Evolutionary conservation across 2,888 invertebrate species (phyloP), one percentile per base, ranked within the genome.

Genomic region (Orthosia incerta): DNA sequence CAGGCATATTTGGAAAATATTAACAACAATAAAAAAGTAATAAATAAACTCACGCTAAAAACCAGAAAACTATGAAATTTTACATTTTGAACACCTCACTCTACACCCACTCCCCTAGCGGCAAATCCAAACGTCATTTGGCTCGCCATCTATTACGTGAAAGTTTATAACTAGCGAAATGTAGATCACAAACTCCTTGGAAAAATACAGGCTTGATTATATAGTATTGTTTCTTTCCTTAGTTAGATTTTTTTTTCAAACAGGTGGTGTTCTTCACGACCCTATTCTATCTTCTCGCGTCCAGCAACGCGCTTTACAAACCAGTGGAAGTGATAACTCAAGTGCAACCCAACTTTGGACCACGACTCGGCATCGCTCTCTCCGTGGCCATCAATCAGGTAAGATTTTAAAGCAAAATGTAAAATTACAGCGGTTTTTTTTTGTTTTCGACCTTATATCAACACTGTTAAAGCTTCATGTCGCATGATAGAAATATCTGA

Each of bases 261-360:
- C 91, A 99, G 99, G 98, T 99, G 81, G 99, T 99, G 26, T 99
- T 99, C 95, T 97, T 99, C 90, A 99, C 99, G 4, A 99, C 99
- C 0, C 96, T 99, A 12, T 99, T 99, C 95, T 99, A 99, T 94
- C 97, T 99, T 66, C 96, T 99, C 81, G 99, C 98, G 83, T 98
- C 98, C 16, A 96, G 96, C 86, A 95, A 93, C 87, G 95, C 96
- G 0, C 91, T 98, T 68, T 99, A 99, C 95, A 99, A 99, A 90
- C 99, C 99, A 0, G 98, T 99, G 20, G 99, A 99, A 91, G 97
- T 98, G 65, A 97, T 99, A 86, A 98, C 98, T 11, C 97, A 97
- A 77, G 97, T 98, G 79, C 98, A 98, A 81, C 98, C 98, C 1
- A 97, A 97, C 77, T 98, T 98, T 83, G 98, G 98, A 18, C 97